Conservation (phyloP, 2,888 invertebrate species). For the Polymixis flavicincta region DNA sequence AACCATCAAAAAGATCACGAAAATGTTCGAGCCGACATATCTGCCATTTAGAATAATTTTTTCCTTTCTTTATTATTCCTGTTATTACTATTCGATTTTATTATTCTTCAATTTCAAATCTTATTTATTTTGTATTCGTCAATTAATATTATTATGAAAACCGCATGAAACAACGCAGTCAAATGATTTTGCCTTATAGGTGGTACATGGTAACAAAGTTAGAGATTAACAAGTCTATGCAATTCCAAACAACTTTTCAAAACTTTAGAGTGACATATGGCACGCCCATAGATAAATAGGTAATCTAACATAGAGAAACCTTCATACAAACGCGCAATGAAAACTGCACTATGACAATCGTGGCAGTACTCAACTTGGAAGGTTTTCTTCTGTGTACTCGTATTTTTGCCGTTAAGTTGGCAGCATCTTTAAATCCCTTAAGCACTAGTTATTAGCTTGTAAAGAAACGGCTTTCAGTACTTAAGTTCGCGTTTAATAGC, state of each 20-base stretch:
- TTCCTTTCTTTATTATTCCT: too few relatives aligned
- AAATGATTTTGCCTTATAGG: too few relatives aligned
- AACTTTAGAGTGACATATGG: neutral
- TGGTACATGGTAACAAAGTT: neutral
- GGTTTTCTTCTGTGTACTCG: neutral
- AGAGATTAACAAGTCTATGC: neutral
- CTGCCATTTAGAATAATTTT: too few relatives aligned
- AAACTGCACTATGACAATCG: neutral
- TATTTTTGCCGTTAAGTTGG: conserved; percentile 1
- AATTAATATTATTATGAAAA: too few relatives aligned
- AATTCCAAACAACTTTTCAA: neutral
- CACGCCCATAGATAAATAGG: neutral
- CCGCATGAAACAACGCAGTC: too few relatives aligned
- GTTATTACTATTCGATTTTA: too few relatives aligned
- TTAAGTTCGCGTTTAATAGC: conserved; percentile 31
- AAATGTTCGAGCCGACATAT: too few relatives aligned
- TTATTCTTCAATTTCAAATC: too few relatives aligned
- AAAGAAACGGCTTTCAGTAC: conserved; percentile 24
- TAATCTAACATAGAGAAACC: neutral
- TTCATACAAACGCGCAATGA: neutral
- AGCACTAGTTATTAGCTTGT: conserved; percentile 36
- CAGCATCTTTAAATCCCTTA: conserved; percentile 20
- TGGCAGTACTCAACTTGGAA: neutral
- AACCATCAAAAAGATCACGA: too few relatives aligned
- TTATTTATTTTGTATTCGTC: too few relatives aligned